Base-by-base conservation (phyloP, 1,140 invertebrate species). In the Danaus plexippus region DNA sequence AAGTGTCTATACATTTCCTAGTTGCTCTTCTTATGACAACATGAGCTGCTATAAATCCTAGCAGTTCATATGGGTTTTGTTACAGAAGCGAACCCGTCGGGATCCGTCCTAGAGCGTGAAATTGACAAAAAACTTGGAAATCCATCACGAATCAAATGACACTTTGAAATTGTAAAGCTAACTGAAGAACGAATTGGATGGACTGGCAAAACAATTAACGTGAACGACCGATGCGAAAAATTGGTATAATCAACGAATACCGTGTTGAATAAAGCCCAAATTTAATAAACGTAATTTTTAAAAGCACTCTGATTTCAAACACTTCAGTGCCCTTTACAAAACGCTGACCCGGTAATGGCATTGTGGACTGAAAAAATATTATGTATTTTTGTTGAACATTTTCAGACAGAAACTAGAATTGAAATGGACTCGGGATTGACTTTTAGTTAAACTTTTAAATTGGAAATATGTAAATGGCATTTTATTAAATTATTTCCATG, bases 131-230 rank as follows among this genome's bases (percentile, higher is more conserved):
- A 81, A 78, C 71, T 73, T 72, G 67, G 67, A 76, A 80, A 84
- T 82, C 82, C 80, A 86, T 86, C 82, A 86, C 82, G 77, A 81
- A 73, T 81, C 80, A 86, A 86, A 86, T 80, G 80, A 84, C 79
- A 86, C 76, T 84, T 80, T 77, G 76, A 84, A 86, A 85, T 83
- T 85, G 82, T 82, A 82, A 84, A 85, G 73, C 75, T 79, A 80
- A 84, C 79, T 78, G 77, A 81, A 79, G 81, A 77, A 78, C 72
- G 77, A 75, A 81, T 78, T 77, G 82, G 71, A 77, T 74, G 69
- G 74, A 75, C 73, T 75, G 70, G 59, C 72, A 80, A 84, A 85
- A 85, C 82, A 85, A 85, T 85, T 85, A 85, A 80, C 77, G 68
- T 41, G 65, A 71, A 52, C 71, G 70, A 60, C 47, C 71, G 77